These are phyloP conservation scores for Piscicola geometra DNA, from an alignment of 2,888 invertebrate species.

Conservation along the genomic window DNA sequence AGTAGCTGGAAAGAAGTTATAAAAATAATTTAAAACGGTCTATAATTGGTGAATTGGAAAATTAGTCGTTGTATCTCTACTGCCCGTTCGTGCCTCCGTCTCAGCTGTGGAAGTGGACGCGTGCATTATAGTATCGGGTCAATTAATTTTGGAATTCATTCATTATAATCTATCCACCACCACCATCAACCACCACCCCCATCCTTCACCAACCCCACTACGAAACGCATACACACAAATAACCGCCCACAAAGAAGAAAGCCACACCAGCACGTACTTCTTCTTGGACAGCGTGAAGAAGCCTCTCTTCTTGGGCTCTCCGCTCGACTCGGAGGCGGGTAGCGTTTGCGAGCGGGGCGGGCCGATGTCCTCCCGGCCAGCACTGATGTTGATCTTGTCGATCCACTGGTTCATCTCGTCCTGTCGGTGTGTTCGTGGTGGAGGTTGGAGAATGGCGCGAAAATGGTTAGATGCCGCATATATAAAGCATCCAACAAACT, in stretches of 20 bases:
- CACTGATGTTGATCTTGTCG: conserved; percentile 71
- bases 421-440: conserved; percentile 46
- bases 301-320: conserved; percentile 87
- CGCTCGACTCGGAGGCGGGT: conserved; percentile 61
- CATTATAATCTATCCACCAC: too few species aligned
- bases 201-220: not conserved
- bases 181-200: too few species aligned
- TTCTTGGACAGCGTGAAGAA: conserved; percentile 98
- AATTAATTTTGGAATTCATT: too few species aligned
- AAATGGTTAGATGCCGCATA: not conserved
- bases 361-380: conserved; percentile 59
- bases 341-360: conserved; percentile 79
- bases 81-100: too few species aligned
- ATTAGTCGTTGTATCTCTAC: too few species aligned
- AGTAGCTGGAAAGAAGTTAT: too few species aligned
- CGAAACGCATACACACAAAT: too few species aligned
- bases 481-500: not conserved
- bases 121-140: too few species aligned
- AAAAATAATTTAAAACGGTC: too few species aligned
- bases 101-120: too few species aligned
- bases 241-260: not conserved
- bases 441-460: conserved; percentile 16
- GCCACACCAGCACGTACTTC: conserved; percentile 49
- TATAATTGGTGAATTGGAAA: too few species aligned
- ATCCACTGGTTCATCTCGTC: conserved; percentile 94